Percentiles rank a stretch among this genome's conserved stretches.
Evolutionary conservation across 2,113 vertebrate species (phyloP).

Genomic region (Poeciliopsis prolifica): DNA sequence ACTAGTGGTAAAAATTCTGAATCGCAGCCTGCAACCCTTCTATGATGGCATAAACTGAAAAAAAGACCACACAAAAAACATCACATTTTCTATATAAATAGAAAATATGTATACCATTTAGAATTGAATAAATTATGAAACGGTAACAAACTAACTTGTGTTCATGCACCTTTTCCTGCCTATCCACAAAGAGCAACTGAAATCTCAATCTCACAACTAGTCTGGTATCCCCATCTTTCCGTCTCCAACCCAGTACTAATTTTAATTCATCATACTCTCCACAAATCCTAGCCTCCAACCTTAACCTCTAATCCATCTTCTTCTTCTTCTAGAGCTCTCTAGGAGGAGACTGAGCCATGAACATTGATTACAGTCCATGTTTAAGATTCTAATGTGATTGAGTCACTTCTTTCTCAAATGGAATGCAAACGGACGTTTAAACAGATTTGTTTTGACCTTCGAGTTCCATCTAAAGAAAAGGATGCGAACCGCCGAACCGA

Average conservation of each 20-base stretch:
- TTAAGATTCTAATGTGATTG: background rate
- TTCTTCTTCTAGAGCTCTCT: background rate
- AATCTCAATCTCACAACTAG: background rate
- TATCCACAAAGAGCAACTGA: too few species aligned
- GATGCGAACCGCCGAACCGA: background rate
- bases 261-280: background rate
- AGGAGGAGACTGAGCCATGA: background rate
- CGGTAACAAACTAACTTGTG: background rate
- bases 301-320: background rate
- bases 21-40: background rate
- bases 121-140: background rate
- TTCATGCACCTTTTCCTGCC: background rate
- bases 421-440: background rate
- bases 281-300: background rate
- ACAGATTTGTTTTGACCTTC: background rate
- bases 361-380: background rate
- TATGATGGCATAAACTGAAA: background rate
- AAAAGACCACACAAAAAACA: too few species aligned
- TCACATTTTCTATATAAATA: too few species aligned
- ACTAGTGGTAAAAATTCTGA: constrained; percentile 30
- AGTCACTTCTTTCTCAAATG: too few species aligned
- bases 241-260: background rate
- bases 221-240: background rate
- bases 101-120: too few species aligned
- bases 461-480: background rate